Base-by-base conservation (phyloP, 2,888 invertebrate species). In the Pyralis farinalis region DNA sequence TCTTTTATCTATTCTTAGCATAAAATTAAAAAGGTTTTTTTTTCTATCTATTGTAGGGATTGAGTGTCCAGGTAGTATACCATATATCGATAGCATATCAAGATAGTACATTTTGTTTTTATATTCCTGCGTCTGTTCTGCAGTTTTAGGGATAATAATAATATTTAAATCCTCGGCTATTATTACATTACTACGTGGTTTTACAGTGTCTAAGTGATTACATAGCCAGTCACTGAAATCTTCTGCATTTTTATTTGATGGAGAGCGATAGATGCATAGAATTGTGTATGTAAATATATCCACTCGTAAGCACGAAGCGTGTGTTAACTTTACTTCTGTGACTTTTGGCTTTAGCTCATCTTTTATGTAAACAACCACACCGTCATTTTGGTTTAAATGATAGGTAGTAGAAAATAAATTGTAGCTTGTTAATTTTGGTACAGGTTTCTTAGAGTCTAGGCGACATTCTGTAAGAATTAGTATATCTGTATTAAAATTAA, bases 141-240 rank as follows among this genome's bases (percentile, higher is more conserved):
- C 25, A 4, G n/a, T 0, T 35, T 42, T 49, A 3, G 37, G 32
- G 28, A 34, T 42, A 9, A 51, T 31, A 32, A 58, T 53, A 6
- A 58, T 57, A 32, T 58, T 61, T n/a, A 58, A 55, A 28, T 58
- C 55, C 3, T 55, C 60, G 3, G 42, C 34, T 6, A 61, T 35
- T 16, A 51, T 45, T 10, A 55, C 49, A 38, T 47, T 53, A 30
- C 44, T 44, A 8, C 29, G 9, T 0, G 33, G 6, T 8, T 36
- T 37, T 22, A 56, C 3, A 1, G 33, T 36, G 1, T 46, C 40
- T 10, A 60, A 30, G 12, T 53, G 45, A 16, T 8, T 28, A 34
- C 41, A 40, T n/a, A 58, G 27, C 0, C 49, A 51, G 5, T 45
- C 34, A 11, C 54, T 43, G 40, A 58, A 58, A 6, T 1, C 11